These are phyloP conservation scores for Congeria kusceri DNA, from an alignment of 2,888 invertebrate genomes.

Conservation along the genomic window DNA sequence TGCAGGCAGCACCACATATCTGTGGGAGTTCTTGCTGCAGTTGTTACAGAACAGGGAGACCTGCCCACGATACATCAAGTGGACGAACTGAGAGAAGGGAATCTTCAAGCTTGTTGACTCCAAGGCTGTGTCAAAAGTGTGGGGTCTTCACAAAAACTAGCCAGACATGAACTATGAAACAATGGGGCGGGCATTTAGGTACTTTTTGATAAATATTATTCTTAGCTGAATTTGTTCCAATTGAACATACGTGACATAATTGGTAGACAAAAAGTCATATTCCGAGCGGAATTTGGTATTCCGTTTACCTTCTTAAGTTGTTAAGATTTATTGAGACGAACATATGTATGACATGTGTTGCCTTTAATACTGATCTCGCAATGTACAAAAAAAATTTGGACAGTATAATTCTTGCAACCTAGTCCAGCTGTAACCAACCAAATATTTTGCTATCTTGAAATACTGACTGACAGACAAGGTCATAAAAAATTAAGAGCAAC, in stretches of 20 bases:
- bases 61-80: constrained; percentile 99
- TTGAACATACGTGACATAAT: background rate
- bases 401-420: constrained; percentile 29
- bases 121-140: constrained; percentile 98
- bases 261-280: too few relatives aligned
- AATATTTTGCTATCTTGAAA: too few relatives aligned
- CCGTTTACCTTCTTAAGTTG: too few relatives aligned
- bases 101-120: constrained; percentile 99
- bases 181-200: constrained; percentile 98
- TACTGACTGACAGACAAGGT: too few relatives aligned
- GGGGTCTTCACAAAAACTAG: constrained; percentile 99
- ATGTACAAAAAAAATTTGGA: too few relatives aligned
- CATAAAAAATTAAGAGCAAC: too few relatives aligned
- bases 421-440: too few relatives aligned
- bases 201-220: constrained; percentile 51
- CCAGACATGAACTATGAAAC: constrained; percentile 99
- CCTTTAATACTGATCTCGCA: too few relatives aligned
- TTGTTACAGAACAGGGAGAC: constrained; percentile 98
- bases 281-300: too few relatives aligned
- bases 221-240: too few relatives aligned
- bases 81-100: constrained; percentile 94
- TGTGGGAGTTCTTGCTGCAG: constrained; percentile 99
- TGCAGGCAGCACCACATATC: constrained; percentile 92
- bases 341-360: too few relatives aligned
- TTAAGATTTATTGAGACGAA: too few relatives aligned